A percentile compares a stretch with the other conserved stretches of the same genome.
These are phyloP conservation scores for Melikaiella ostensackeni DNA, from an alignment of 2,888 invertebrate species.

Conservation along the genomic window DNA sequence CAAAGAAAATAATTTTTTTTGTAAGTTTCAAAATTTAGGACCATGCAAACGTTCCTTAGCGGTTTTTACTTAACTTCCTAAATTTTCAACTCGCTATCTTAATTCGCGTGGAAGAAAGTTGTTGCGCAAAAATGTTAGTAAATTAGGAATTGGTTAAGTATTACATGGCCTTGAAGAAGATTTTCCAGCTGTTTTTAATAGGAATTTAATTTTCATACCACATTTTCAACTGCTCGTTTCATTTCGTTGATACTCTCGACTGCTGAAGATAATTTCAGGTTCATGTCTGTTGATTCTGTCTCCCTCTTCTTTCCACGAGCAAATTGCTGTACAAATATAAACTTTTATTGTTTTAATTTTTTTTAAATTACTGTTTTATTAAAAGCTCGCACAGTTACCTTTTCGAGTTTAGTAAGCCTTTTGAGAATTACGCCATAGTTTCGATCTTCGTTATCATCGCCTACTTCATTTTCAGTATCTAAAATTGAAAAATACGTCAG, in stretches of 20 bases:
- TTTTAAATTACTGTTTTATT: no score
- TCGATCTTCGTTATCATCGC: constrained; percentile 67
- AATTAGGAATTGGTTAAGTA: no score
- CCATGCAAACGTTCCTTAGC: no score
- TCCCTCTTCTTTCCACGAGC: constrained; percentile 69
- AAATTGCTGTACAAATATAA: constrained; percentile 63
- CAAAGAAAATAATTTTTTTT: no score
- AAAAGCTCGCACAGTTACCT: constrained; percentile 55
- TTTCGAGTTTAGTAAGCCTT: constrained; percentile 72
- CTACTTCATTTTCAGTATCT: constrained; percentile 73
- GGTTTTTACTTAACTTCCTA: no score
- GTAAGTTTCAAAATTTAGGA: no score
- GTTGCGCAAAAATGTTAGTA: no score
- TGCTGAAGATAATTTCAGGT: constrained; percentile 67
- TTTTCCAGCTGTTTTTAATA: no score
- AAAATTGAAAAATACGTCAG: constrained; percentile 38
- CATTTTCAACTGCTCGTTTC: constrained; percentile 69
- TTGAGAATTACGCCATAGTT: constrained; percentile 71
- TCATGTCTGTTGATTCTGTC: constrained; percentile 67
- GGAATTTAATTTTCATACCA: constrained; percentile 59
- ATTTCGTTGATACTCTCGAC: constrained; percentile 71
- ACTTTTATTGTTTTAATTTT: not conserved
- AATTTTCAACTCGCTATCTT: no score
- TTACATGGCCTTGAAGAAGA: no score
- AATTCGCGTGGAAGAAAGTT: no score